Conservation (phyloP, 2,113 vertebrate genomes). For the Capricornis sumatraensis region DNA sequence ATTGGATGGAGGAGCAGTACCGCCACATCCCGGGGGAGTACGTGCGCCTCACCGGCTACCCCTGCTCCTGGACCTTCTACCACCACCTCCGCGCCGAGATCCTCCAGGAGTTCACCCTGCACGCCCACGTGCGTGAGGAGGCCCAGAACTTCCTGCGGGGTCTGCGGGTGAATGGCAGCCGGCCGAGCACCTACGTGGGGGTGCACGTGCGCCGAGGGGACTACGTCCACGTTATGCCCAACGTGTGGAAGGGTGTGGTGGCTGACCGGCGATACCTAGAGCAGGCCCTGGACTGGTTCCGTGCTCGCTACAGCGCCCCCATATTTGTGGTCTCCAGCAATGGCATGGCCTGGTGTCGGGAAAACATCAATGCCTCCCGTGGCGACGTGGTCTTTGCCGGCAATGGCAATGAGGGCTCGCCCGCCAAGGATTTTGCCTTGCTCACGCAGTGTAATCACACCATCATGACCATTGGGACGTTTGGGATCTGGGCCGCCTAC, state of each 20-base stretch:
- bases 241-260: conserved; percentile 73
- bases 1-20: conserved; percentile 76
- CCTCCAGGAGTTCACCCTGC: conserved; percentile 72
- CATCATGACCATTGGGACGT: conserved; percentile 76
- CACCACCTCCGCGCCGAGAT: conserved; percentile 75
- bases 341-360: conserved; percentile 74
- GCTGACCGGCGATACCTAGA: conserved; percentile 68
- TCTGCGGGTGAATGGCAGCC: neutral
- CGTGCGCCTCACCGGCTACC: conserved; percentile 66
- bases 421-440: conserved; percentile 66
- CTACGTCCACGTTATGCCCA: conserved; percentile 71
- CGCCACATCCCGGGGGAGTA: conserved; percentile 53
- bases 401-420: conserved; percentile 28
- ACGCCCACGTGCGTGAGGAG: conserved; percentile 46
- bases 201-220: conserved; percentile 77
- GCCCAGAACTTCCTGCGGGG: conserved; percentile 35
- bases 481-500: conserved; percentile 73
- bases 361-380: conserved; percentile 59
- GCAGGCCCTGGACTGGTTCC: conserved; percentile 74
- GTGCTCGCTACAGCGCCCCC: conserved; percentile 12
- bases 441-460: conserved; percentile 77
- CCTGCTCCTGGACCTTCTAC: conserved; percentile 80
- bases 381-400: conserved; percentile 71
- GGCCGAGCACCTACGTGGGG: conserved; percentile 64
- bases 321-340: conserved; percentile 77